Percentiles rank a stretch among this genome's conserved stretches.
These are phyloP conservation scores for Hipposideros larvatus DNA, from an alignment of 2,797 vertebrate species.

Conservation along the genomic window DNA sequence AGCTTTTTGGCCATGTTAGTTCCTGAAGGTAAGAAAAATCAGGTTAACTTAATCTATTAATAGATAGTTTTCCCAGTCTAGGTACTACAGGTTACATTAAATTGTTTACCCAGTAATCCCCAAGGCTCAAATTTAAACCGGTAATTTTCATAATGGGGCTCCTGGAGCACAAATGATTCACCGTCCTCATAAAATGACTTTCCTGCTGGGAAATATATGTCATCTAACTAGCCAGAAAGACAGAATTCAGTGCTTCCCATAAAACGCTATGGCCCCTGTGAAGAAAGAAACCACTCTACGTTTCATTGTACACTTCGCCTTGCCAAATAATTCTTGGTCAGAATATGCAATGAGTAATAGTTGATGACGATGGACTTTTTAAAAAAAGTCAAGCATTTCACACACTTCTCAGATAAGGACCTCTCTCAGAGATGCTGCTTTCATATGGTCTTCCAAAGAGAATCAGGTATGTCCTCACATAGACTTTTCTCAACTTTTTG, in stretches of 20 bases:
- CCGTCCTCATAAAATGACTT: constrained; percentile 35
- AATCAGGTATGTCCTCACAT: background rate
- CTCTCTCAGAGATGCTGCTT: background rate
- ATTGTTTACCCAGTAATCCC: background rate
- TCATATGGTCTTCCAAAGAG: background rate
- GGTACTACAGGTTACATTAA: background rate
- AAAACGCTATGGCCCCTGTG: background rate
- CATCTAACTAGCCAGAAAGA: constrained; percentile 36
- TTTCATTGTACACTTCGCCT: constrained; percentile 68
- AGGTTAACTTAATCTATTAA: background rate
- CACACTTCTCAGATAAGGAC: background rate
- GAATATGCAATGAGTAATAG: background rate
- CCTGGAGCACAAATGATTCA: constrained; percentile 69
- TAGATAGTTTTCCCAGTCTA: background rate
- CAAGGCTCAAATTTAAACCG: constrained; percentile 53
- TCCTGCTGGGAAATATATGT: constrained; percentile 36
- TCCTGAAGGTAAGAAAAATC: constrained; percentile 28
- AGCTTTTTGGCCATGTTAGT: background rate
- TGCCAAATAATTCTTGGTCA: constrained; percentile 15
- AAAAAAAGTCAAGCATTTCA: background rate
- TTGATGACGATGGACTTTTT: background rate
- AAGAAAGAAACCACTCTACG: background rate
- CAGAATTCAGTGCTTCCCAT: constrained; percentile 62
- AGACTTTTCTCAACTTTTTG: background rate
- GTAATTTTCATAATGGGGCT: constrained; percentile 68